Evolutionary conservation across 2,113 vertebrate species (phyloP).

Genomic region (Bombycilla garrulus): DNA sequence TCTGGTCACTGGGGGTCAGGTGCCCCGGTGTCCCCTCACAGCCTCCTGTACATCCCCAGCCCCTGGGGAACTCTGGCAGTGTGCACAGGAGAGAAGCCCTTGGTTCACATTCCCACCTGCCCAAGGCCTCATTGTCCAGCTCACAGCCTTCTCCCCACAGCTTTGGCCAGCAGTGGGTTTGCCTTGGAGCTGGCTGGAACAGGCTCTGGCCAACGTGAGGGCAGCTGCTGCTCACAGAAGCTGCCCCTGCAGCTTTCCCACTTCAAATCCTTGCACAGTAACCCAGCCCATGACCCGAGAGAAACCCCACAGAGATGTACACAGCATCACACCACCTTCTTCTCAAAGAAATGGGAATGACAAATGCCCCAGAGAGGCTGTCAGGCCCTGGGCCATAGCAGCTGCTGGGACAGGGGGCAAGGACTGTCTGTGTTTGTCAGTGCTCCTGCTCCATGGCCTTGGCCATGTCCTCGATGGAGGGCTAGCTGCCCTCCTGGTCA

Average conservation of each 20-base stretch:
- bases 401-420: neutral
- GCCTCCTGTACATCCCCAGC: too few relatives aligned
- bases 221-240: neutral
- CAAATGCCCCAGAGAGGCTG: neutral
- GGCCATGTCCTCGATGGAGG: neutral
- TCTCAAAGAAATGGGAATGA: neutral
- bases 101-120: neutral
- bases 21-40: neutral
- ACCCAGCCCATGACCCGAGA: neutral
- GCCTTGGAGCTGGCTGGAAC: neutral
- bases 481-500: neutral
- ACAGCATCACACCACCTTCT: neutral
- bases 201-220: neutral
- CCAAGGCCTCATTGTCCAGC: neutral
- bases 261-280: neutral
- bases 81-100: neutral
- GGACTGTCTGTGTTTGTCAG: neutral
- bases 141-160: accelerated
- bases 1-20: neutral
- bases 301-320: neutral
- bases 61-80: neutral
- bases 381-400: neutral
- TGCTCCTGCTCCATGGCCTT: neutral
- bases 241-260: neutral
- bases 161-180: neutral